Conservation (phyloP, 2,113 vertebrate genomes). For the Phalacrocorax pelagicus region DNA sequence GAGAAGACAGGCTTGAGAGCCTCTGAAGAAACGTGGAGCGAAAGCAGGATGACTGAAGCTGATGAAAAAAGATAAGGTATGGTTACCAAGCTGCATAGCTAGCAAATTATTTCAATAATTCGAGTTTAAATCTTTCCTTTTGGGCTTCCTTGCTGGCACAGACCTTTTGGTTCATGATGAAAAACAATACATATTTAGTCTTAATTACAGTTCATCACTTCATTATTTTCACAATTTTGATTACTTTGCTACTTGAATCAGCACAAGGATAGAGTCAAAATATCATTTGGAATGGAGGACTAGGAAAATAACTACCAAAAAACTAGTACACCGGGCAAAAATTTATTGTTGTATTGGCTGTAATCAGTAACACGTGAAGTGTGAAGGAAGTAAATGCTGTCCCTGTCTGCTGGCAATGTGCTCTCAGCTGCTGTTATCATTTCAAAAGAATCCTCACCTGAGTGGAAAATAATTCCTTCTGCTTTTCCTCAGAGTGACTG, state of each 20-base stretch:
- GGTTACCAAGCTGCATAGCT: background rate
- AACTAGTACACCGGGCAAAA: background rate
- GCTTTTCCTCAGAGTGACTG: background rate
- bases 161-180: background rate
- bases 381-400: background rate
- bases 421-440: background rate
- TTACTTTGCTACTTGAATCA: background rate
- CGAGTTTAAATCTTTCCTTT: background rate
- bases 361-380: background rate
- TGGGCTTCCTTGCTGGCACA: background rate
- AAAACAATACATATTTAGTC: background rate
- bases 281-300: background rate
- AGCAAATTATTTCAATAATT: background rate
- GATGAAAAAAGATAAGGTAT: background rate
- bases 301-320: background rate
- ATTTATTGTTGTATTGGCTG: background rate
- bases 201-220: background rate
- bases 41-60: background rate
- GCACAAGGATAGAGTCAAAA: background rate
- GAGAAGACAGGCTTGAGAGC: background rate
- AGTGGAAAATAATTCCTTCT: background rate
- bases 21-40: background rate
- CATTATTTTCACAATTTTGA: background rate
- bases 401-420: background rate
- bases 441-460: background rate